phyloP scores from a whole-genome alignment of 2,113 vertebrate genomes.

The Meles meles region DNA sequence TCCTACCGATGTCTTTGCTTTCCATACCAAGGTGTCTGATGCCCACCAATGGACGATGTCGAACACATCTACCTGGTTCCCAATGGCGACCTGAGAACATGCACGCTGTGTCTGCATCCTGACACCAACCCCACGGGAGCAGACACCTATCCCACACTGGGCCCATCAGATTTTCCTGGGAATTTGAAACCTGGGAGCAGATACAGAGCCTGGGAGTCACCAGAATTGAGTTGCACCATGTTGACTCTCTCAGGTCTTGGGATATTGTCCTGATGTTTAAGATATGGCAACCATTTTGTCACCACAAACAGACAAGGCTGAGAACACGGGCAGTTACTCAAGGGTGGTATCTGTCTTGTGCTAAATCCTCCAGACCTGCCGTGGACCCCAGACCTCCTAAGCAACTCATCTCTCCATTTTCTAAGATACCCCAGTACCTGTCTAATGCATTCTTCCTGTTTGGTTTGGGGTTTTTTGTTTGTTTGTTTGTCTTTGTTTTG shows the following conservation, averaged over 20 bases:
- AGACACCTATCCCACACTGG: background rate
- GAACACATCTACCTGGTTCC: background rate
- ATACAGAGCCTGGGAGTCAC: background rate
- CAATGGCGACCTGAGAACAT: background rate
- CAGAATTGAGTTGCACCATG: background rate
- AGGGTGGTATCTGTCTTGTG: background rate
- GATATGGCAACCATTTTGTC: background rate
- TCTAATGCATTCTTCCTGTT: background rate
- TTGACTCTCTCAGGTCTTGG: background rate
- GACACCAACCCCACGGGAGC: background rate
- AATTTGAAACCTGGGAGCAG: background rate
- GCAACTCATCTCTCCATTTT: background rate
- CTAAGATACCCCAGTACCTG: background rate
- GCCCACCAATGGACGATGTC: background rate
- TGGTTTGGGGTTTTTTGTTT: background rate
- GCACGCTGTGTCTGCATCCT: background rate
- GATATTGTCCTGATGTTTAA: background rate
- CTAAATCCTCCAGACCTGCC: background rate
- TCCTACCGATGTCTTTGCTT: background rate
- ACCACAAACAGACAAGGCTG: background rate
- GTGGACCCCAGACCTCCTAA: background rate
- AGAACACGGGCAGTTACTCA: no score
- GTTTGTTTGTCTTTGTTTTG: background rate
- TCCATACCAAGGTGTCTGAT: background rate
- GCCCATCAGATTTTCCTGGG: background rate